A percentile compares a stretch with the other conserved stretches of the same genome.
phyloP scores from a whole-genome alignment of 2,888 invertebrate species.

The Zygogramma bicolorata region DNA sequence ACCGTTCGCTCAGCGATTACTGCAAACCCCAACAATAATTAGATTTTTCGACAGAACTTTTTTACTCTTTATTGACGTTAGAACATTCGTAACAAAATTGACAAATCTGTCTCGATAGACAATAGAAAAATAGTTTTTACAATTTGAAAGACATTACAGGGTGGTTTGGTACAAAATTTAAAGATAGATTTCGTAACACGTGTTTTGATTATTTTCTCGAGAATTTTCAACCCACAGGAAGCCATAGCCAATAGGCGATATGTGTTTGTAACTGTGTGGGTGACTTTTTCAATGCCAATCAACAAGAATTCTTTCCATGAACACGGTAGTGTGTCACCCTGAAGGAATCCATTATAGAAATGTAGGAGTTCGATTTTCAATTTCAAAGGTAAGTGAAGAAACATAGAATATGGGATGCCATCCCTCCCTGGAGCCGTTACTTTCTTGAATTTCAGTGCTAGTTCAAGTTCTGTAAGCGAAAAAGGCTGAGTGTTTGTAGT shows the following conservation, averaged over 20 bases:
- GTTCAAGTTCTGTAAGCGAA: background rate
- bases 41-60: too few species aligned
- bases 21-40: too few species aligned
- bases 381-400: background rate
- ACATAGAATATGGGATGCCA: background rate
- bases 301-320: background rate
- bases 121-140: too few species aligned
- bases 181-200: too few species aligned
- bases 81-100: too few species aligned
- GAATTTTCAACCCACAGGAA: constrained; percentile 11
- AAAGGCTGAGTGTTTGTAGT: background rate
- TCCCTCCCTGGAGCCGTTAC: background rate
- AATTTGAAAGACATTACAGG: too few species aligned
- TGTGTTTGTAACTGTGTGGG: background rate
- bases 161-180: too few species aligned
- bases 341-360: background rate
- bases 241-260: background rate
- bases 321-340: background rate
- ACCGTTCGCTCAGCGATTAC: too few species aligned
- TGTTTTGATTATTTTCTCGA: constrained; percentile 8
- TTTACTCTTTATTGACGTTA: too few species aligned
- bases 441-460: background rate
- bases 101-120: too few species aligned
- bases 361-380: background rate
- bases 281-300: background rate